Evolutionary conservation across 92 coral and sea anemone species (phyloP), one percentile per base, ranked within the genome.

Genomic region (Palythoa caribaeorum): DNA sequence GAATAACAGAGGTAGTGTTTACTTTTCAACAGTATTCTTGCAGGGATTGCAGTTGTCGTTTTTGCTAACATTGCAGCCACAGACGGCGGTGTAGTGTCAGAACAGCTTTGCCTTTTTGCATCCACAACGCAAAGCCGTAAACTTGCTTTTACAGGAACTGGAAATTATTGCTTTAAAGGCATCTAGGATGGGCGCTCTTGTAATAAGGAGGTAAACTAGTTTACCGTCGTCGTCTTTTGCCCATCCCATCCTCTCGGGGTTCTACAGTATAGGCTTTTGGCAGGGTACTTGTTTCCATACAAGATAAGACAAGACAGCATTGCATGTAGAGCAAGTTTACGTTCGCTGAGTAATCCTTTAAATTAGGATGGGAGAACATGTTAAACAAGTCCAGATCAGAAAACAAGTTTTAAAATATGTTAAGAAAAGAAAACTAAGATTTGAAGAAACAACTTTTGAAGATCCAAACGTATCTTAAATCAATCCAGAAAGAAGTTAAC

Each of bases 61-160:
- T 40, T 19, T 73, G 53, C 77, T 38, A 73, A 39, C 77, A 38
- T 39, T 73, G 65, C 36, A 2, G n/a, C 72, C 54, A 63, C 73
- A 83, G 7, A 28, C 76, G 50, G 35, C 38, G 3, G 28, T 60
- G 13, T 28, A 28, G 28, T 28, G 28, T 28, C 86, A 63, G 38
- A 62, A 15, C 75, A 44, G 85, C 52, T 15, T 38, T 36, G 72
- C 52, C 12, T 79, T 80, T 38, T 54, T 52, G 53, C 62, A 76
- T 38, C 62, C 39, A n/a, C 92, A 87, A 39, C 93, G 93, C 8
- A 90, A 90, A 13, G 91, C 85, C 37, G 90, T 57, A 68, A 92
- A 93, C 15, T 90, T 88, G 40, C 51, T 91, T 3, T 21, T 10
- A 76, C 95, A 88, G 16, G 92, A 65, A 28, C 92, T 91, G 15